These are phyloP conservation scores for Dendronephthya gigantea DNA, from an alignment of 64 coral and sea anemone genomes.

Conservation along the genomic window DNA sequence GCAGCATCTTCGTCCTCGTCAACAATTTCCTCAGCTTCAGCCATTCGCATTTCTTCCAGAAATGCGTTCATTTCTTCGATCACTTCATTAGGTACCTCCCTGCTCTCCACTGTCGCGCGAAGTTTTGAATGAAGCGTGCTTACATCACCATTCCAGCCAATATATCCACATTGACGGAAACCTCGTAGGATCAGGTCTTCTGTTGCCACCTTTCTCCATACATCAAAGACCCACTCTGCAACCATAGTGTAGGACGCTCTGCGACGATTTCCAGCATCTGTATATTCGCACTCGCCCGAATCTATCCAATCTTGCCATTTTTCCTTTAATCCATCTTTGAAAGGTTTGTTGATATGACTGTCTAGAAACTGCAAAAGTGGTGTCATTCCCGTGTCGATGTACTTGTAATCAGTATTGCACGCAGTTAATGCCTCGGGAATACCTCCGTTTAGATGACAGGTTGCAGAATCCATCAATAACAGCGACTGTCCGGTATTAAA, in stretches of 20 bases:
- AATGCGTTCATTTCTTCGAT: conserved; percentile 9
- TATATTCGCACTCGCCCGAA: conserved; percentile 27
- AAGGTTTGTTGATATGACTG: neutral
- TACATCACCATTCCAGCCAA: conserved; percentile 2
- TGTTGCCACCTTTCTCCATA: conserved; percentile 48
- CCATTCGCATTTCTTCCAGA: conserved; percentile 22
- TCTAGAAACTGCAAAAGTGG: neutral
- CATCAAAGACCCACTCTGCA: conserved; percentile 45
- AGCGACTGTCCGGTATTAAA: conserved; percentile 29
- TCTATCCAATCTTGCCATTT: conserved; percentile 36
- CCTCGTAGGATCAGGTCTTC: conserved; percentile 38
- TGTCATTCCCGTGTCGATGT: neutral
- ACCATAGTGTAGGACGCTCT: conserved; percentile 40
- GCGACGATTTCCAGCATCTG: conserved; percentile 37
- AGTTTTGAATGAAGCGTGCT: conserved; percentile 20
- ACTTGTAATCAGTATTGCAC: neutral
- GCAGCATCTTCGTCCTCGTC: neutral
- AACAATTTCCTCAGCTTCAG: conserved; percentile 15
- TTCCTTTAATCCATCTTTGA: conserved; percentile 23
- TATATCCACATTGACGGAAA: conserved; percentile 30
- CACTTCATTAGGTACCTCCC: conserved; percentile 3
- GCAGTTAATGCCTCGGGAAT: neutral
- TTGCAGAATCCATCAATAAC: conserved; percentile 3
- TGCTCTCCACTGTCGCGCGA: neutral
- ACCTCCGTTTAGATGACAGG: neutral